These are phyloP conservation scores for Chrysomallon squamiferum DNA, from an alignment of 1,140 invertebrate species.

Conservation along the genomic window DNA sequence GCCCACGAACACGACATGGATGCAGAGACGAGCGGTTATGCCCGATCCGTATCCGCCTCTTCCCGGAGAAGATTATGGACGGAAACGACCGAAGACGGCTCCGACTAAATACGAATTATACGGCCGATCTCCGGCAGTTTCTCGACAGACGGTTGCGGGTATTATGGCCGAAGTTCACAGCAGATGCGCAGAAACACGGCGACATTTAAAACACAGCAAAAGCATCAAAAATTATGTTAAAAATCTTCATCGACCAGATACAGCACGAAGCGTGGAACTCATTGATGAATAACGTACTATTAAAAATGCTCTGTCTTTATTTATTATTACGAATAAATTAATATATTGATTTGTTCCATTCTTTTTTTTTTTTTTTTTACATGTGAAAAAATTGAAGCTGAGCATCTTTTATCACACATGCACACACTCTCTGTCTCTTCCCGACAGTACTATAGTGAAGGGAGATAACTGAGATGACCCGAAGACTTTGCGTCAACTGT, in stretches of 20 bases:
- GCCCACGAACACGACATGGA: not conserved
- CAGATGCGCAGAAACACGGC: not conserved
- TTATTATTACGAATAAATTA: no score
- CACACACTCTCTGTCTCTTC: no score
- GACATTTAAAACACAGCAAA: not conserved
- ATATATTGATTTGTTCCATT: no score
- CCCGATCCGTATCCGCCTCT: not conserved
- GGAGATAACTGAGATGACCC: no score
- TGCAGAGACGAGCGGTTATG: not conserved
- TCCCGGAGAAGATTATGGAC: not conserved
- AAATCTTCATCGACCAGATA: not conserved
- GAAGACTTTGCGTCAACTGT: no score
- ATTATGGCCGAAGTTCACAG: not conserved
- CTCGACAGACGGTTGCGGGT: not conserved
- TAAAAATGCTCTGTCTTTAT: no score
- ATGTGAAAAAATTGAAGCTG: no score
- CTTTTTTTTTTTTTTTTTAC: no score
- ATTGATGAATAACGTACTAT: no score
- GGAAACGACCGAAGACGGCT: not conserved
- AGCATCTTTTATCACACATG: no score
- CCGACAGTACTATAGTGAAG: no score
- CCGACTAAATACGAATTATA: not conserved
- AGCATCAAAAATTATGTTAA: not conserved
- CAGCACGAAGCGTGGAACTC: no score
- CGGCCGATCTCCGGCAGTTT: not conserved